Conservation (phyloP, 2,797 vertebrate genomes). For the Sardinella longiceps region DNA sequence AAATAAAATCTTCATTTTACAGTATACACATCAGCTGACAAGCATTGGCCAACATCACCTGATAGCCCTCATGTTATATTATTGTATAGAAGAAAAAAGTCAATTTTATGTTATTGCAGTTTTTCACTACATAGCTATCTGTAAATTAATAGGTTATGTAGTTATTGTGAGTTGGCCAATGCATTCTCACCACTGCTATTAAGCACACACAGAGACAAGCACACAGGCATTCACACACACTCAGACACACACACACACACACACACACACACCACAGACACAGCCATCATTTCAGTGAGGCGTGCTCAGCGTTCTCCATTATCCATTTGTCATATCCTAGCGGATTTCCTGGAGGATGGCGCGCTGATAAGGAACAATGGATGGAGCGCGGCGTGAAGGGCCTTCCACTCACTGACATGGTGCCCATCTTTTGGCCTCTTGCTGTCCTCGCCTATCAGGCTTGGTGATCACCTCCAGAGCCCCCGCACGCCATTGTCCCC, state of each 20-base stretch:
- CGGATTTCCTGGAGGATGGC: slow-evolving; percentile 1
- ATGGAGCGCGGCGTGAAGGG: background rate
- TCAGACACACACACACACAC: background rate
- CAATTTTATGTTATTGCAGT: background rate
- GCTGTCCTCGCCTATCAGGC: background rate
- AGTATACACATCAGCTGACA: background rate
- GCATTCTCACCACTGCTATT: background rate
- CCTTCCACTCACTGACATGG: background rate
- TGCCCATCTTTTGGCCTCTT: background rate
- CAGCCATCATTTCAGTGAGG: background rate
- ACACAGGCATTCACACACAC: too few relatives aligned
- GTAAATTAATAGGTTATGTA: too few relatives aligned
- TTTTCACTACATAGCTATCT: background rate
- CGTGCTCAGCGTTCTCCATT: background rate
- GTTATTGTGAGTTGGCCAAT: background rate
- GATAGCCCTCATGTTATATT: background rate
- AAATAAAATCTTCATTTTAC: background rate
- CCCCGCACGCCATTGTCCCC: slow-evolving; percentile 50
- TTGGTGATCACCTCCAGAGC: background rate
- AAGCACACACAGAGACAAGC: too few relatives aligned
- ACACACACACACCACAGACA: background rate
- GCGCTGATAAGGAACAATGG: slow-evolving; percentile 11
- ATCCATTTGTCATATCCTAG: background rate
- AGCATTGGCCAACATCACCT: background rate
- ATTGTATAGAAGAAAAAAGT: background rate